Evolutionary conservation across 1,140 invertebrate genomes (phyloP).

Genomic region (Littorina saxatilis): DNA sequence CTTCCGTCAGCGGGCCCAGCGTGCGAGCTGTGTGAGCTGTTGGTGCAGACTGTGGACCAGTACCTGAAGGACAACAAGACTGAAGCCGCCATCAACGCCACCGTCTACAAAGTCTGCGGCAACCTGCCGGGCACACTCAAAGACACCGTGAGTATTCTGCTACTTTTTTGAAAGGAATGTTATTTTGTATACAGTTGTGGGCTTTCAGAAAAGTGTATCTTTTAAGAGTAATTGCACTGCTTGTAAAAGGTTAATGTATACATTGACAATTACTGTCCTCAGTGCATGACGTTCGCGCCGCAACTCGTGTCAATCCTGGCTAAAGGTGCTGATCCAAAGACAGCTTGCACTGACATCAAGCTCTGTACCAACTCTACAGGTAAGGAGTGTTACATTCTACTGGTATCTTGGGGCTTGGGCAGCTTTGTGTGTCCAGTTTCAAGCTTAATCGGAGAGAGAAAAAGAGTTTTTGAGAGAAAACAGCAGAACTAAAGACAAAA

Average conservation of each 20-base stretch:
- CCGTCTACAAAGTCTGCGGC: conserved; percentile 43
- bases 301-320: conserved; percentile 27
- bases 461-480: too few species aligned
- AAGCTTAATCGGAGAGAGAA: too few species aligned
- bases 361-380: background rate
- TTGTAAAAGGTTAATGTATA: too few species aligned
- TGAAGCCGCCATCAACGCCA: conserved; percentile 45
- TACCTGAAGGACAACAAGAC: conserved; percentile 37
- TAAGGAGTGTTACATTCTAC: too few species aligned
- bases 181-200: too few species aligned
- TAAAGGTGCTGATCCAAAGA: conserved; percentile 39
- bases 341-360: conserved; percentile 41
- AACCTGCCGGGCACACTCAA: conserved; percentile 34
- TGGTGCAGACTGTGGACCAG: conserved; percentile 39
- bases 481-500: too few species aligned
- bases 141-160: conserved; percentile 17
- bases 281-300: conserved; percentile 41
- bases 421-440: too few species aligned
- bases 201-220: background rate
- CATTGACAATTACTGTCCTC: too few species aligned
- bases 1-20: background rate
- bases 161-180: too few species aligned
- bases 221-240: too few species aligned
- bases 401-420: too few species aligned
- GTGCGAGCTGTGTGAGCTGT: conserved; percentile 43